Evolutionary conservation across 2,113 vertebrate species (phyloP).

Genomic region (Ammospiza caudacuta): DNA sequence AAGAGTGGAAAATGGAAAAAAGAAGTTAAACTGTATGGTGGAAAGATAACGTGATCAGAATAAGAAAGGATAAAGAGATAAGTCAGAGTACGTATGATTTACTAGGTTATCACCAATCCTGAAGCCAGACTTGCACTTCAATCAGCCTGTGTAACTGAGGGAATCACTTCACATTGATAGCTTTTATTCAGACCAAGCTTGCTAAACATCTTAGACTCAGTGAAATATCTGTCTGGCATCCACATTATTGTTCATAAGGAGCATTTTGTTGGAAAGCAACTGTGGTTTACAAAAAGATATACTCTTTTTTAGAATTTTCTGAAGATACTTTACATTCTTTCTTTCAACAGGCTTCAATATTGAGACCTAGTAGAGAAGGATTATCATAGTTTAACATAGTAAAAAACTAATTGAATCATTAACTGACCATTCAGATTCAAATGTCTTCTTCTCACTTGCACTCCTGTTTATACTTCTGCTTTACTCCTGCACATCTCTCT

Average conservation of each 20-base stretch:
- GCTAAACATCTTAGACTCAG: not conserved
- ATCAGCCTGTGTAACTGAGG: not conserved
- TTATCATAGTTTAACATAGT: constrained; percentile 79
- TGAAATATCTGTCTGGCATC: constrained; percentile 35
- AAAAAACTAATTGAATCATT: constrained; percentile 85
- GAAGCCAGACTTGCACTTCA: not conserved
- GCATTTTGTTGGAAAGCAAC: constrained; percentile 32
- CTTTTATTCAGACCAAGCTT: not conserved
- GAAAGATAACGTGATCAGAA: not conserved
- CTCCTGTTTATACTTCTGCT: constrained; percentile 74
- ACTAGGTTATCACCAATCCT: not conserved
- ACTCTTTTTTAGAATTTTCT: constrained; percentile 36
- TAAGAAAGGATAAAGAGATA: not conserved
- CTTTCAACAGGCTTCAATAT: constrained; percentile 67
- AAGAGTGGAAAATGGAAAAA: not conserved
- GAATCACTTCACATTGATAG: not conserved
- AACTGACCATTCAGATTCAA: constrained; percentile 85
- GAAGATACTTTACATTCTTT: constrained; percentile 63
- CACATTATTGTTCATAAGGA: not conserved
- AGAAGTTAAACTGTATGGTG: not conserved
- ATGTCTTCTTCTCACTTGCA: constrained; percentile 73
- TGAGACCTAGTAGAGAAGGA: constrained; percentile 74
- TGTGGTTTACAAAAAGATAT: constrained; percentile 50
- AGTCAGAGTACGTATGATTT: not conserved
- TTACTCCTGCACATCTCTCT: constrained; percentile 48